Evolutionary conservation across 1,140 invertebrate genomes (phyloP), one percentile per base, ranked within the genome.

Genomic region (Trachymyrmex septentrionalis): DNA sequence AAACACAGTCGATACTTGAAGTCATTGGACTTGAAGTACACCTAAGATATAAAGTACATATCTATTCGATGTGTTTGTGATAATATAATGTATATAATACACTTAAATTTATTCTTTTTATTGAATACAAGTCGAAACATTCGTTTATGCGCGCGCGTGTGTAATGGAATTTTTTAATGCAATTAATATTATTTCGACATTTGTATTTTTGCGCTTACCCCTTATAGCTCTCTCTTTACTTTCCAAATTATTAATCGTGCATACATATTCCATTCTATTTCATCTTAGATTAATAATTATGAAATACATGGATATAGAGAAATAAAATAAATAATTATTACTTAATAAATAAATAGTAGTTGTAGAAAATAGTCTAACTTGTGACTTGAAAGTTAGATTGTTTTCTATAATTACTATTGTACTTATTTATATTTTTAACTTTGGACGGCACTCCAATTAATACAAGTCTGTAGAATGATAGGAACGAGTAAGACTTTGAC

Each of bases 1-100:
- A 73, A 78, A 71, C 84, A 30, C 66, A 21, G 63, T 48, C 80
- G 38, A 73, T 82, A 61, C 57, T 73, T 82, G 44, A 44, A 81
- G 80, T 82, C 61, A 82, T 82, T 73, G 69, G 66, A 73, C 63
- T 72, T 69, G 16, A 30, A 57, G 27, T 27, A 21, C 14, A 38
- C 19, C 27, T 16, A 34, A 48, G 3, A 48, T 63, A 38, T 48
- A 67, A 50, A 71, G 27, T 34, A 24, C 4, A 34, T 24, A 12
- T 30, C 21, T 21, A 12, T 4, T 63, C 14, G 50, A 34, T 21
- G 5, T 3, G 5, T 3, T 30, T 6, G n/a, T 7, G n/a, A 30
- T 72, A 14, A 30, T 14, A 5, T 44, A 7, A 48, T 16, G 24
- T 66, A 10, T 64, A n/a, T 34, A 69, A 55, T 55, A 53, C 12